These are phyloP conservation scores for Ibycter americanus DNA, from an alignment of 2,797 vertebrate genomes.

Conservation along the genomic window DNA sequence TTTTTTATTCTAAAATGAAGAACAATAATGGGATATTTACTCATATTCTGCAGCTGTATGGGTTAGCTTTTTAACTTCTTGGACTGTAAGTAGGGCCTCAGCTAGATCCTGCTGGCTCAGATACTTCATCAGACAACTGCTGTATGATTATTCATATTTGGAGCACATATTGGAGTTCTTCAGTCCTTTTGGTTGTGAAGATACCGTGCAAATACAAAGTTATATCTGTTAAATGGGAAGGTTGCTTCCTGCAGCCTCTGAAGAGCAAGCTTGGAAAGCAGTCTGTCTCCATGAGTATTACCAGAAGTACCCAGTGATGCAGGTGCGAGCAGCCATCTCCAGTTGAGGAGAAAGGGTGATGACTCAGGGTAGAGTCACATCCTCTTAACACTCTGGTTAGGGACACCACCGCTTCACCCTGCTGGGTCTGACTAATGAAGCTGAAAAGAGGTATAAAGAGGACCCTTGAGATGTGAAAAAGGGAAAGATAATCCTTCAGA, in stretches of 20 bases:
- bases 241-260: neutral
- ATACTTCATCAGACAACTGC: neutral
- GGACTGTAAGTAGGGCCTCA: neutral
- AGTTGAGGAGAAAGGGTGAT: neutral
- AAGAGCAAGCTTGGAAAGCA: neutral
- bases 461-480: neutral
- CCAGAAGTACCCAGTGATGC: neutral
- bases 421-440: neutral
- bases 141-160: neutral
- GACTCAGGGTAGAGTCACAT: constrained; percentile 17
- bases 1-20: neutral
- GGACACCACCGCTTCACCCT: neutral
- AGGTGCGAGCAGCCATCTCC: neutral
- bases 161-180: neutral
- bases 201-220: neutral
- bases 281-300: neutral
- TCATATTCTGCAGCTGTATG: neutral
- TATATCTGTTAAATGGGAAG: neutral
- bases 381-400: neutral
- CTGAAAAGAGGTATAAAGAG: neutral
- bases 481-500: neutral
- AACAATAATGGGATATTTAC: neutral
- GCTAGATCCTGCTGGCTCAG: neutral
- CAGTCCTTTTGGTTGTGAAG: neutral
- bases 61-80: neutral